Conservation (phyloP, 2,797 vertebrate genomes). For the Rousettus madagascariensis region DNA sequence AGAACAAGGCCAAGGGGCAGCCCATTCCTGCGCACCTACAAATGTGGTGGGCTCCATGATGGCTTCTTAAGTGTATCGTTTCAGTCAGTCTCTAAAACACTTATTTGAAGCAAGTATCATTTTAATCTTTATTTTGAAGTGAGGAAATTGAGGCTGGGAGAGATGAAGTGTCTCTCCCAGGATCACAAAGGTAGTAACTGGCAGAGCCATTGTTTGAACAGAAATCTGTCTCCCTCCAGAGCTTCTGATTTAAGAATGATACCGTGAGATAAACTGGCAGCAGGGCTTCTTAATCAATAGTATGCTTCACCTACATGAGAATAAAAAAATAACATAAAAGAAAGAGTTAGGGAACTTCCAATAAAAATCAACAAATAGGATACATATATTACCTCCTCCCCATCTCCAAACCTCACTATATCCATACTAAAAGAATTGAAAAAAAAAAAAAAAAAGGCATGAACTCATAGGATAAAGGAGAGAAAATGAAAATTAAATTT, state of each 20-base stretch:
- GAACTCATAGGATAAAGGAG: neutral
- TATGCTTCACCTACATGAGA: neutral
- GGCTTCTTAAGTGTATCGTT: neutral
- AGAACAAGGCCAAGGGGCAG: neutral
- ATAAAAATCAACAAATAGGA: neutral
- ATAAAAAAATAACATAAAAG: neutral
- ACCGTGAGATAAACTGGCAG: neutral
- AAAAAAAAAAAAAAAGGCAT: neutral
- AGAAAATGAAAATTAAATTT: slow-evolving; percentile 18
- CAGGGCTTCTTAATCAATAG: neutral
- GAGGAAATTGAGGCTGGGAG: neutral
- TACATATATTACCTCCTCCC: neutral
- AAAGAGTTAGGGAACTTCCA: neutral
- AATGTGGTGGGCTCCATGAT: neutral
- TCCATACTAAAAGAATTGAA: neutral
- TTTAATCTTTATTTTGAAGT: neutral
- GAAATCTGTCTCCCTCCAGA: neutral
- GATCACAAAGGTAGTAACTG: neutral
- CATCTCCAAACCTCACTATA: neutral
- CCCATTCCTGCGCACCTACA: neutral
- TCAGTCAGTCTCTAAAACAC: neutral
- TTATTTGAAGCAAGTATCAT: neutral
- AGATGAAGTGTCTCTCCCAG: neutral
- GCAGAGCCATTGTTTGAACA: neutral
- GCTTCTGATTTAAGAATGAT: neutral